Conservation (phyloP, 2,113 vertebrate species). For the Willisornis vidua region DNA sequence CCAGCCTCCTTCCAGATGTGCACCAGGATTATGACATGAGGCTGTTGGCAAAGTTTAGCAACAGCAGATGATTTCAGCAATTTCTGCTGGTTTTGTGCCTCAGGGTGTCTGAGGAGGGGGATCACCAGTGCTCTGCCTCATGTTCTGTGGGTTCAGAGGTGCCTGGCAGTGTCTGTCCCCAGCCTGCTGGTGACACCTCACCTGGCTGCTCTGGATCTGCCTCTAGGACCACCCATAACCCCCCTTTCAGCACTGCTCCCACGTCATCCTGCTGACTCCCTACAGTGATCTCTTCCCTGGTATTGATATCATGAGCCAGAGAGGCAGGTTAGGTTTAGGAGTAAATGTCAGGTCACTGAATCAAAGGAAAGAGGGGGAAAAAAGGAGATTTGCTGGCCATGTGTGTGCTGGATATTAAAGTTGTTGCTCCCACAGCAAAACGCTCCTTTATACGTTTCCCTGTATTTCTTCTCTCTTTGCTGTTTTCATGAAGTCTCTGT, state of each 20-base stretch:
- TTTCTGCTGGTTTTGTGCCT: neutral
- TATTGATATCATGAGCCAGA: neutral
- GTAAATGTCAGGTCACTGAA: neutral
- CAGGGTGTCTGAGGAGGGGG: neutral
- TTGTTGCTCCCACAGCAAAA: neutral
- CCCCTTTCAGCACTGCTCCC: neutral
- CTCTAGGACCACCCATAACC: neutral
- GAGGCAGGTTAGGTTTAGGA: neutral
- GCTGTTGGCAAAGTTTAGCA: neutral
- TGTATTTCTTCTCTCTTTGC: neutral
- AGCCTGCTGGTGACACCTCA: neutral
- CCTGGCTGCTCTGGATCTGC: neutral
- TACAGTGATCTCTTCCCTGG: neutral
- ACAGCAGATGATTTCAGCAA: neutral
- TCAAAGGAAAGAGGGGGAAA: neutral
- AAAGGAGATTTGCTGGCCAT: neutral
- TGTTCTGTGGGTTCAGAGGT: rapidly evolving
- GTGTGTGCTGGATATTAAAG: neutral
- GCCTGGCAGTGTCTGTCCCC: neutral
- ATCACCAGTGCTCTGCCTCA: neutral
- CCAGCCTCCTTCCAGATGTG: neutral
- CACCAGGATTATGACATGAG: neutral
- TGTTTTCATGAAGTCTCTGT: neutral
- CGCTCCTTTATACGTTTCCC: neutral
- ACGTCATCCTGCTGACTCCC: neutral